Percentiles rank a stretch among this genome's conserved stretches.
These are phyloP conservation scores for Rhombomys opimus DNA, from an alignment of 2,113 vertebrate genomes.

Conservation along the genomic window DNA sequence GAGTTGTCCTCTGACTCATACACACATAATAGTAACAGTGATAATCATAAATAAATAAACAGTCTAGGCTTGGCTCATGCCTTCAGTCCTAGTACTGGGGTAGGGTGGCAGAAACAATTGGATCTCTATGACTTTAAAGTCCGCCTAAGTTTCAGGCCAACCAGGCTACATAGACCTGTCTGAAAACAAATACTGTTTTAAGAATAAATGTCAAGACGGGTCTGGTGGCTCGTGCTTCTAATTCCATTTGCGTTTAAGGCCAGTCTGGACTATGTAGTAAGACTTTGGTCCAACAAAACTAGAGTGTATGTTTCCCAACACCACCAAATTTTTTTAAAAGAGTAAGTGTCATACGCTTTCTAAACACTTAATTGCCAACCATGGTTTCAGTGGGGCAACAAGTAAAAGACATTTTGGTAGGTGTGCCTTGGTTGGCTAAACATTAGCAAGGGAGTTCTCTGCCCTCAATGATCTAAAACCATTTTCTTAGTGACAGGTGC, in stretches of 20 bases:
- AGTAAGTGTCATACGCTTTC: not conserved
- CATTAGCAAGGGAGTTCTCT: not conserved
- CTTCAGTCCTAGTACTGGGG: not conserved
- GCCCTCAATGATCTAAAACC: not conserved
- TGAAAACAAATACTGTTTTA: not conserved
- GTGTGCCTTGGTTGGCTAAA: not conserved
- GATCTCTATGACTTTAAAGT: not conserved
- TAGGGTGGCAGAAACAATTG: not conserved
- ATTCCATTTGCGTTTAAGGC: not conserved
- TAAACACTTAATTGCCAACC: not conserved
- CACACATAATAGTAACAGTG: not conserved
- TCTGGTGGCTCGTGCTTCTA: not conserved
- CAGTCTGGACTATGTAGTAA: not conserved
- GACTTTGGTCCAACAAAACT: not conserved
- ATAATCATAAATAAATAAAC: not conserved
- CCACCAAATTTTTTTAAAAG: not conserved
- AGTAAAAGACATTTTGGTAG: constrained; percentile 1
- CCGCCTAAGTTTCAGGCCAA: not conserved
- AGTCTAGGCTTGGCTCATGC: not conserved
- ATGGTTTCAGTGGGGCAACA: not conserved
- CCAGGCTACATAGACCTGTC: not conserved
- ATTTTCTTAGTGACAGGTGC: not conserved
- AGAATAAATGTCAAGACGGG: not conserved
- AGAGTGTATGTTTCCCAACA: not conserved
- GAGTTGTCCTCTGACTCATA: not conserved